Percentiles rank a stretch among this genome's conserved stretches.
These are phyloP conservation scores for Stenodema calcarata DNA, from an alignment of 2,888 invertebrate species.

Conservation along the genomic window DNA sequence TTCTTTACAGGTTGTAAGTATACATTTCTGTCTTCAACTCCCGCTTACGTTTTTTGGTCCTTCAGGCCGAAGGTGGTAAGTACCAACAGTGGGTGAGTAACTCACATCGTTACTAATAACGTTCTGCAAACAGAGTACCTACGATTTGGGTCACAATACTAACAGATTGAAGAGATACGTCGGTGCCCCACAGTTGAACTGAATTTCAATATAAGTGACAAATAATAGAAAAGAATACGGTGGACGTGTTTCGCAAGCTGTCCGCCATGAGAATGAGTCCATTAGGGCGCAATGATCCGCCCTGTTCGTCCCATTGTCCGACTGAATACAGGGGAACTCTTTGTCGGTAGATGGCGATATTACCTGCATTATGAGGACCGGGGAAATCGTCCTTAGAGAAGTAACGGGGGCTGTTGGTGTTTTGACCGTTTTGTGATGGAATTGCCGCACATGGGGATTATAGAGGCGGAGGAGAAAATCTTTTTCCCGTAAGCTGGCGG, in stretches of 20 bases:
- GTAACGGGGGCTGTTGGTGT: constrained; percentile 16
- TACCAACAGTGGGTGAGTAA: no score
- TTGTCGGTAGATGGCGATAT: not conserved
- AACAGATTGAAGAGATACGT: not conserved
- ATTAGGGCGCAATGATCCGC: constrained; percentile 7
- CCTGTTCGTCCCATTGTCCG: constrained; percentile 7
- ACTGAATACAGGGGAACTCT: not conserved
- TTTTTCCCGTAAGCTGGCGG: not conserved
- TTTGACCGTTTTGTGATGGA: constrained; percentile 36
- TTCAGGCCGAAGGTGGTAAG: no score
- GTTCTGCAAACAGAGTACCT: no score
- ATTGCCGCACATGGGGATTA: constrained; percentile 21
- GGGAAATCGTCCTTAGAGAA: not conserved
- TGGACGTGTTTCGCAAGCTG: not conserved
- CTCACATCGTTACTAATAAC: no score
- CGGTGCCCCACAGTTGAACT: not conserved
- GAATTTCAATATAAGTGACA: not conserved
- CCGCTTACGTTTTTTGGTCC: no score
- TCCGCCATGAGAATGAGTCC: constrained; percentile 10
- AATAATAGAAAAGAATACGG: not conserved
- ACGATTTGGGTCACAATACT: no score
- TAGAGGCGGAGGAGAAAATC: not conserved
- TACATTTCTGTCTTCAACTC: no score
- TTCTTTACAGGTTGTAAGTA: no score
- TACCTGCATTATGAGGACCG: constrained; percentile 1